Base-by-base conservation (phyloP, 2,797 vertebrate species). In the Distichodus sexfasciatus region DNA sequence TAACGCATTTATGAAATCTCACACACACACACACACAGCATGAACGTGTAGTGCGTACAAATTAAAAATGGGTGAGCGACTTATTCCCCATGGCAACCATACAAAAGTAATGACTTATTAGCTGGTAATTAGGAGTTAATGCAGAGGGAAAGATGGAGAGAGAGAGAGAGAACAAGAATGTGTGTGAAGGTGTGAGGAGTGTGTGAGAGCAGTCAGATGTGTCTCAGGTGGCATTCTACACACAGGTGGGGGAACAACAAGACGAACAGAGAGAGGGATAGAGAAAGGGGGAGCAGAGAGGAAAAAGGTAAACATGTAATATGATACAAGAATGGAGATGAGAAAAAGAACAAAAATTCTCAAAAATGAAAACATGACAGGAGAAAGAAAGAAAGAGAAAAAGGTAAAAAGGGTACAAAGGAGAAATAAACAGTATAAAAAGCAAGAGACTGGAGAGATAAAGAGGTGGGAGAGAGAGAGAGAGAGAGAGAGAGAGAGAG, bases 141-240 rank as follows among this genome's bases (percentile, higher is more conserved):
- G 76, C 84, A 76, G 78, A 82, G 77, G 77, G 78, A 79, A 80
- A n/a, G 21, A 15, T 15, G 17, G 63, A 8, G 43, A 36, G 44
- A 23, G 19, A 46, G 26, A 14, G 26, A 33, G 48, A 9, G 26
- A 21, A 14, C 43, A 4, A 81, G 81, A 83, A 85, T 74, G 72
- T 79, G 46, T 74, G 81, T 74, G 77, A 76, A 74, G 82, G 80
- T 76, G 70, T 61, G 74, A 75, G 68, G n/a, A 69, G 78, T 82
- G 86, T 87, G 75, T 81, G 83, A 87, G 82, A 84, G 83, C 74
- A 74, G 83, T 89, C 88, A 88, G 87, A 86, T 89, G 88, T 77
- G 83, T 77, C 85, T 89, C 88, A 87, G 87, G 85, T 88, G 89
- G 80, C 80, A 83, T 77, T 76, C 5, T 74, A 59, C 29, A 74